Evolutionary conservation across 2,113 vertebrate genomes (phyloP).

Genomic region (Bubalus kerabau): DNA sequence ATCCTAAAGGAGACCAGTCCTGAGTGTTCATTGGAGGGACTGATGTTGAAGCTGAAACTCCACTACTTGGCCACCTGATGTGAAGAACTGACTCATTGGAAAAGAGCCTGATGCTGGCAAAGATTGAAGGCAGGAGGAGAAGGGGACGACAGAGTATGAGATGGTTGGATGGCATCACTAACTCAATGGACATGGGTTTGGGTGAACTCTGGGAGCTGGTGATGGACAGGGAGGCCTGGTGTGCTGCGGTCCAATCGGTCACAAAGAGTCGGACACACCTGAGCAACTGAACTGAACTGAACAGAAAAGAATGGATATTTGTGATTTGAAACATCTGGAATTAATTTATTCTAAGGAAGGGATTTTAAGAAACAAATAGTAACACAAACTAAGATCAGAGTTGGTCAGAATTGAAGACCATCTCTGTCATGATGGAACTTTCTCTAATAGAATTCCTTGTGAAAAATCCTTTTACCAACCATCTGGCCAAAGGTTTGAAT

Average conservation of each 20-base stretch:
- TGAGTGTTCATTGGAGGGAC: not conserved
- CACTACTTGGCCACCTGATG: not conserved
- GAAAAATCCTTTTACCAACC: not conserved
- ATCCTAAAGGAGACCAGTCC: not conserved
- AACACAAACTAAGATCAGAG: not conserved
- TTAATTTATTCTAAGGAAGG: not conserved
- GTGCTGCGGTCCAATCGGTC: fast-evolving
- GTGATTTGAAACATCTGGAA: not conserved
- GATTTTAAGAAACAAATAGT: not conserved
- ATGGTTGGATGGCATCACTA: not conserved
- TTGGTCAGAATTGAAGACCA: not conserved
- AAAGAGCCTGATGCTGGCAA: not conserved
- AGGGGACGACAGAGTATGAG: not conserved
- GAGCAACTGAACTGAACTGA: not conserved
- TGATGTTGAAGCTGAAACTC: not conserved
- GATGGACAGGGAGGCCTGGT: not conserved
- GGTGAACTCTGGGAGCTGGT: not conserved
- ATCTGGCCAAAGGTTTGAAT: not conserved
- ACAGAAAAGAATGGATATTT: not conserved
- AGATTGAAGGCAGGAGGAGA: not conserved
- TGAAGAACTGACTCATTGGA: not conserved
- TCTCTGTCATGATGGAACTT: not conserved
- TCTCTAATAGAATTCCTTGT: not conserved
- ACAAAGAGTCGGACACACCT: fast-evolving
- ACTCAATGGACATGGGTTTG: not conserved